Base-by-base conservation (phyloP, 1,140 invertebrate genomes). In the Steinernema khuongi region DNA sequence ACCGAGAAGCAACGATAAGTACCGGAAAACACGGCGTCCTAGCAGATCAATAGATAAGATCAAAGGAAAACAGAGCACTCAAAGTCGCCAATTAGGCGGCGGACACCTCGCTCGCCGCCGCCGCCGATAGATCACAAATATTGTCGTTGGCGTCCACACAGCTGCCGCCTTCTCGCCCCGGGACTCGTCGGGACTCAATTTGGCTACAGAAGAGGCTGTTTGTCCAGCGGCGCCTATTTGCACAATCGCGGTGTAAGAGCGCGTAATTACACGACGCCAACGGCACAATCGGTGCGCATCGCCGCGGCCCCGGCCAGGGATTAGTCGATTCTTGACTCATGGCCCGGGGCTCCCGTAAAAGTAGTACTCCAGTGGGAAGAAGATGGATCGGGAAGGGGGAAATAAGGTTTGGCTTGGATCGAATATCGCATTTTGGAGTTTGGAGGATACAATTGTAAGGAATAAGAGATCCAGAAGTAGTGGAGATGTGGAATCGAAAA, bases 51-150 rank as follows among this genome's bases (percentile, higher is more conserved):
- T 11, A 7, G 36, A 41, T 41, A 41, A 41, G n/a, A 41, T 41
- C n/a, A n/a, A 41, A 7, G n/a, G n/a, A 41, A 41, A 41, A n/a
- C 36, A n/a, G 7, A n/a, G 14, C 50, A n/a, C 50, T 22, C 7
- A 60, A 60, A n/a, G 14, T 11, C 36, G 36, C n/a, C 36, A 41
- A 41, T 41, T 41, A 41, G n/a, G 36, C 36, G 7, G 36, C 36
- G 7, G 7, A 11, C 50, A 60, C 50, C 7, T 60, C 50, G 22
- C 19, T 22, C 4, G 19, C 19, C 50, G 50, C 50, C 7, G 19
- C 36, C 50, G 50, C 50, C 50, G 50, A 60, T 60, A 60, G 26
- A 60, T 60, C 50, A 60, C 50, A 60, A 60, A 60, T 60, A 60
- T 60, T 60, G 26, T 60, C 36, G 36, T 41, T 22, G 14, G 50